Base-by-base conservation (phyloP, 2,797 vertebrate genomes). In the Premnoplex brunnescens region DNA sequence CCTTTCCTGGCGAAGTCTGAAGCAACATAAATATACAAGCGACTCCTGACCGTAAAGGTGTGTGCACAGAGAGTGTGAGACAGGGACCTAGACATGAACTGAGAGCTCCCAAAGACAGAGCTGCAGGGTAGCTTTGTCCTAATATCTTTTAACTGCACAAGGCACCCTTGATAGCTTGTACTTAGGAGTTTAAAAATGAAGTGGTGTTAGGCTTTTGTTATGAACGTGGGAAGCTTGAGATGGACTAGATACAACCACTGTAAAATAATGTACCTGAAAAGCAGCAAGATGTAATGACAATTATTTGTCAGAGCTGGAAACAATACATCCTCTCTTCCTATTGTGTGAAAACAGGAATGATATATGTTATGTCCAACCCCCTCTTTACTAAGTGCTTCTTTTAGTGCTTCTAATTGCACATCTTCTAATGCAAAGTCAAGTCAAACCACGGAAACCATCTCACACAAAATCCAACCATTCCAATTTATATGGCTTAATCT, bases 1-100 rank as follows among this genome's bases (percentile, higher is more conserved):
- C 60, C 93, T 63, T 78, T 54, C 59, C 82, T 76, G 69, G 76
- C 62, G 55, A 78, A 85, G 66, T 43, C 76, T 88, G 88, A 69
- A 91, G 76, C 30, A 91, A 49, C 80, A 69, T 32, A 94, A 95
- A 93, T 39, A 86, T 22, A 56, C 74, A 77, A 76, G 64, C 41
- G 69, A 34, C 37, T 92, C 36, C 64, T 55, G 82, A 21, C 54
- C 22, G 37, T 24, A 39, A 67, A 69, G 64, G 30, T 23, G 48
- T 64, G 76, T 13, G 23, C 27, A 58, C 39, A 74, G 28, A 34
- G 67, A 66, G 4, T 32, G 51, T 51, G 73, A 85, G 75, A 46
- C 43, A 59, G 32, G 89, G 22, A 64, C 36, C 37, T 12, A 18
- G 15, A 43, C 3, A 27, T 16, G 22, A 92, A 72, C 3, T 5